Percentiles rank a stretch among this genome's conserved stretches.
Conservation (phyloP, 2,888 invertebrate genomes). For the Sicus ferrugineus region DNA sequence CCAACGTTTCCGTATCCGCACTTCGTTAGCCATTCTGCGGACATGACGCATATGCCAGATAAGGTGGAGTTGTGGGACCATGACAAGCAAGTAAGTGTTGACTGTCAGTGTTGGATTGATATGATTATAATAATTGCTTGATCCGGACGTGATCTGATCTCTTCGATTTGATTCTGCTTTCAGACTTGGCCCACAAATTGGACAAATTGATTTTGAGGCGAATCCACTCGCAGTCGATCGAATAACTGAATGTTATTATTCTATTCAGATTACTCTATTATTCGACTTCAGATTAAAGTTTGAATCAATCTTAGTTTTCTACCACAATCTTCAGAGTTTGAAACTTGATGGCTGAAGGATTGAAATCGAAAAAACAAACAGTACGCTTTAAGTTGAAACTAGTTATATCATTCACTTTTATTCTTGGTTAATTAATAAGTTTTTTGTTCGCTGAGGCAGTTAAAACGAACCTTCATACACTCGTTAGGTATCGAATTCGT, state of each 20-base stretch:
- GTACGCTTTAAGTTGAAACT: conserved; percentile 26
- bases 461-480: neutral
- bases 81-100: conserved; percentile 62
- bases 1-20: conserved; percentile 61
- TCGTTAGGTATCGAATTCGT: neutral
- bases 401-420: neutral
- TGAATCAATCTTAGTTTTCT: no score
- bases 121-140: no score
- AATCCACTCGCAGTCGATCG: conserved; percentile 45
- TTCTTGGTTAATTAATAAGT: neutral
- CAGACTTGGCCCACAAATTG: conserved; percentile 63
- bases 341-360: no score
- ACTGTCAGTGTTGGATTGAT: neutral
- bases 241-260: conserved; percentile 45
- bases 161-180: conserved; percentile 31
- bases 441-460: conserved; percentile 7
- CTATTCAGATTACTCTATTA: conserved; percentile 41
- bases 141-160: neutral
- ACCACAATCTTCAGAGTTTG: no score
- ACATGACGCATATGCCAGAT: conserved; percentile 58
- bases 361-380: no score
- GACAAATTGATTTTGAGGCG: conserved; percentile 49
- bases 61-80: conserved; percentile 64
- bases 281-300: no score
- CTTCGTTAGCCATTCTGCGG: conserved; percentile 55